Conservation (phyloP, 1,140 invertebrate genomes). For the Leptoteleia sp. region DNA sequence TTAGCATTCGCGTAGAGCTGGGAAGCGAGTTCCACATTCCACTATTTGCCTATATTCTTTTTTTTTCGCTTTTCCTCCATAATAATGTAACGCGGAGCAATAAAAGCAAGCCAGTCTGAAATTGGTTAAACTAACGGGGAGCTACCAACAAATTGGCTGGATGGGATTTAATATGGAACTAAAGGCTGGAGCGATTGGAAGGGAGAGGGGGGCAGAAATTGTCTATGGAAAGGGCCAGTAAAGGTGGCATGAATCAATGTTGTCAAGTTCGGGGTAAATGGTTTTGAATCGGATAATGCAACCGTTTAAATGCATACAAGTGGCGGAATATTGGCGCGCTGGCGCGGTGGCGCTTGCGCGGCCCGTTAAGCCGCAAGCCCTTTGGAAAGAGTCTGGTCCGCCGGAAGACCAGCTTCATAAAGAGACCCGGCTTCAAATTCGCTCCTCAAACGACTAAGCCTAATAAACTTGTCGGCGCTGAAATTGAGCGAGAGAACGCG, state of each 20-base stretch:
- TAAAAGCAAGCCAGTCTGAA: no score
- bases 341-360: no score
- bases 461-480: constrained; percentile 66
- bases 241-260: constrained; percentile 53
- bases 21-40: no score
- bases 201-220: constrained; percentile 18
- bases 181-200: background rate
- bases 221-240: constrained; percentile 20
- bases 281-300: constrained; percentile 72
- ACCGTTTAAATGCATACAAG: constrained; percentile 79
- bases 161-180: no score
- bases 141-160: no score
- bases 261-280: constrained; percentile 27
- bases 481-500: constrained; percentile 63
- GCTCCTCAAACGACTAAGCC: constrained; percentile 36
- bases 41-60: no score
- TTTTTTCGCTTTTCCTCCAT: no score
- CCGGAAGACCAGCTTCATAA: no score
- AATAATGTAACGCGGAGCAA: no score
- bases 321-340: constrained; percentile 62
- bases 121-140: no score
- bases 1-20: no score
- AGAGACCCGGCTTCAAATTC: no score
- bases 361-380: constrained; percentile 58
- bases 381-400: constrained; percentile 29